phyloP scores from a whole-genome alignment of 2,797 vertebrate species.

The Jordanella pulchra region DNA sequence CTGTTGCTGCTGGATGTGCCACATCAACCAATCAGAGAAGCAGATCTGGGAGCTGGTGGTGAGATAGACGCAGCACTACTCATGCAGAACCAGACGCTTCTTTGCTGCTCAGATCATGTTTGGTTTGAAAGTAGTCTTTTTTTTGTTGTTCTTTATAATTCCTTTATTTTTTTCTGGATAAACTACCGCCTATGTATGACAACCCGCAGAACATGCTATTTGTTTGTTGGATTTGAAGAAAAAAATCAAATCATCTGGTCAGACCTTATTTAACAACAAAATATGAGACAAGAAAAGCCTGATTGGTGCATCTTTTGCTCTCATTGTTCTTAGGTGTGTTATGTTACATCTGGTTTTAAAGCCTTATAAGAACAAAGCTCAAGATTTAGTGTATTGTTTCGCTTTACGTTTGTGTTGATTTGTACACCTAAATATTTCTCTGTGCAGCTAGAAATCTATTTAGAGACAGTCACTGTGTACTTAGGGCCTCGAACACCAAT shows the following conservation, averaged over 20 bases:
- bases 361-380: not conserved
- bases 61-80: too few species aligned
- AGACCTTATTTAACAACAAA: not conserved
- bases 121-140: too few species aligned
- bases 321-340: constrained; percentile 12
- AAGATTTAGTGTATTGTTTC: constrained; percentile 14
- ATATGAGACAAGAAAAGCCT: not conserved
- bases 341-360: constrained; percentile 22
- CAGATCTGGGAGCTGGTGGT: too few species aligned
- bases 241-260: too few species aligned
- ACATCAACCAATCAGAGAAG: too few species aligned
- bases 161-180: not conserved
- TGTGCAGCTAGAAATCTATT: constrained; percentile 49
- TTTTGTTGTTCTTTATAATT: not conserved
- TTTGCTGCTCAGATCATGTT: too few species aligned
- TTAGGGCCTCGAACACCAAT: constrained; percentile 55
- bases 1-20: too few species aligned
- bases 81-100: too few species aligned
- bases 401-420: constrained; percentile 31
- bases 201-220: not conserved
- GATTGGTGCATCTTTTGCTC: not conserved
- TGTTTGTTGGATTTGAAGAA: not conserved
- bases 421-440: constrained; percentile 41
- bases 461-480: constrained; percentile 49
- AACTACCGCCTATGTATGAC: not conserved